A percentile compares a stretch with the other conserved stretches of the same genome.
Conservation (phyloP, 2,113 vertebrate genomes). For the Odocoileus hemionus region DNA sequence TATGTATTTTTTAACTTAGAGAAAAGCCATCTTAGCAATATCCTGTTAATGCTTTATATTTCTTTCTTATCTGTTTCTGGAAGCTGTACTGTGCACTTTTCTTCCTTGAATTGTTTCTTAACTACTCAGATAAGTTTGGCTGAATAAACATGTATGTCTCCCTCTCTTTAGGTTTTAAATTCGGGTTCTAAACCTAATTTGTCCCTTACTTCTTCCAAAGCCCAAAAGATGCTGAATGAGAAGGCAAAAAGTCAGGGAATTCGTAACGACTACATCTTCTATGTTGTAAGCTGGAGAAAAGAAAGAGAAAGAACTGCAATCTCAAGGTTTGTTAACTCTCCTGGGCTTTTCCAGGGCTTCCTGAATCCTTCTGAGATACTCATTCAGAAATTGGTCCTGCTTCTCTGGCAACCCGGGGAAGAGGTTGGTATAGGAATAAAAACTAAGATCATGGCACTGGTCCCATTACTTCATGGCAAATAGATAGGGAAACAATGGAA, state of each 20-base stretch:
- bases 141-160: not conserved
- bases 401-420: not conserved
- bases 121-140: not conserved
- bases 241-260: not conserved
- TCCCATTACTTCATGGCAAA: not conserved
- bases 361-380: not conserved
- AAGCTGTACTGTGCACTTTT: not conserved
- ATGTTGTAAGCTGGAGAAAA: not conserved
- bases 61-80: not conserved
- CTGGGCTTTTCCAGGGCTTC: not conserved
- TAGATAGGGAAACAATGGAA: not conserved
- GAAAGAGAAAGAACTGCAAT: not conserved
- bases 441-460: not conserved
- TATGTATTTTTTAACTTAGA: not conserved
- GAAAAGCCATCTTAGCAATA: not conserved
- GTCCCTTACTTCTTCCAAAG: not conserved
- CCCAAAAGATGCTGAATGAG: not conserved
- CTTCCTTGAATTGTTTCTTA: not conserved
- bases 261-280: not conserved
- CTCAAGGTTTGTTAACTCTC: not conserved
- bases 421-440: not conserved
- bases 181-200: not conserved
- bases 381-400: not conserved
- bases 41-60: not conserved
- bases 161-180: not conserved